Percentiles rank a stretch among this genome's conserved stretches.
Evolutionary conservation across 2,113 vertebrate species (phyloP).

Genomic region (Vombatus ursinus): DNA sequence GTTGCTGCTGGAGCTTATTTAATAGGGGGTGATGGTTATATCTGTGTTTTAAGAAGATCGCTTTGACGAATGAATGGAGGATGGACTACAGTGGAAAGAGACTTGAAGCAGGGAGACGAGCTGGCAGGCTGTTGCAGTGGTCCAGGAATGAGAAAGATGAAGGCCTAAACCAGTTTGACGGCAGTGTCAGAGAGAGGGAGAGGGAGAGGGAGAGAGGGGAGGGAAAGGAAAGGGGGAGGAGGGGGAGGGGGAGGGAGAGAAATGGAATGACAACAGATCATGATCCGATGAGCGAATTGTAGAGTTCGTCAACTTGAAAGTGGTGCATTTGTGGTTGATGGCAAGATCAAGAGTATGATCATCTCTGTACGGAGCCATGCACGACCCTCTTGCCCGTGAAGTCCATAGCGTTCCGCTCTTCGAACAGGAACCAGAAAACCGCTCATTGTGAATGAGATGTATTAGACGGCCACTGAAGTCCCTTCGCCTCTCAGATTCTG

Average conservation of each 20-base stretch:
- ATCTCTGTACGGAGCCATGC: not conserved
- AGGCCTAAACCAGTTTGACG: too few species aligned
- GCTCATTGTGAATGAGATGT: not conserved
- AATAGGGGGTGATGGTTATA: too few species aligned
- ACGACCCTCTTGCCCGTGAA: not conserved
- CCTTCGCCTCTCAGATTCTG: not conserved
- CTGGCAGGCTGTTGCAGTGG: too few species aligned
- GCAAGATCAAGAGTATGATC: not conserved
- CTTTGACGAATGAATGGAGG: too few species aligned
- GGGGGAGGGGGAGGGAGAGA: not conserved
- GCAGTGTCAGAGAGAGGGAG: too few species aligned
- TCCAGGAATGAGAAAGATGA: too few species aligned
- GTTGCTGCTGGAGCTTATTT: too few species aligned
- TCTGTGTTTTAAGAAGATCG: too few species aligned
- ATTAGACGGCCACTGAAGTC: not conserved
- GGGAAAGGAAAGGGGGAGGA: too few species aligned
- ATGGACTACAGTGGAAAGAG: too few species aligned
- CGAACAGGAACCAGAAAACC: not conserved
- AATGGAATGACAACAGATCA: not conserved
- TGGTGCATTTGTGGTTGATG: not conserved
- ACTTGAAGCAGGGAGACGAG: too few species aligned
- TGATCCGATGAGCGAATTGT: not conserved
- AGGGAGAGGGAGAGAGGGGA: not conserved
- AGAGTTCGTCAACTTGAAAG: not conserved
- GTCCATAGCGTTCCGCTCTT: not conserved